Conservation (phyloP, 2,113 vertebrate genomes). For the Perccottus glenii region DNA sequence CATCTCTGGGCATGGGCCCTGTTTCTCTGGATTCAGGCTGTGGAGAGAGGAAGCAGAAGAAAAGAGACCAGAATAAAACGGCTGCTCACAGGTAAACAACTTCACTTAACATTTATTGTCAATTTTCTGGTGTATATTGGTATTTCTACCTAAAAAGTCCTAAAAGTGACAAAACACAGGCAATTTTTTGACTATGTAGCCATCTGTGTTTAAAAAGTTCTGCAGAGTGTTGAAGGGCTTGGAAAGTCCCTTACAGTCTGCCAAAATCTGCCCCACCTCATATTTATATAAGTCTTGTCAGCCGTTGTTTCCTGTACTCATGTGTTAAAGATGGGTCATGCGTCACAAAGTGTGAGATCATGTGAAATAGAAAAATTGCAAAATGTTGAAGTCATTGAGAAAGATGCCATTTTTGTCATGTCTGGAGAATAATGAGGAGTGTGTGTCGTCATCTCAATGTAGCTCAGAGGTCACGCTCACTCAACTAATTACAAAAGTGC, state of each 20-base stretch:
- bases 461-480: conserved; percentile 23
- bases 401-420: background rate
- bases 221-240: conserved; percentile 36
- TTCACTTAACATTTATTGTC: background rate
- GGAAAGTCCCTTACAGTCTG: conserved; percentile 62
- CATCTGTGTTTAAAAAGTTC: conserved; percentile 32
- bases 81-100: conserved; percentile 85
- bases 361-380: background rate
- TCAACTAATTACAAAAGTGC: conserved; percentile 33
- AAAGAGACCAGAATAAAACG: conserved; percentile 93
- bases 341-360: background rate
- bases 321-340: conserved; percentile 4
- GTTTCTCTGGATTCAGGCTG: conserved; percentile 46
- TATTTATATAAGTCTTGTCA: conserved; percentile 25
- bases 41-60: conserved; percentile 90
- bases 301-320: conserved; percentile 6
- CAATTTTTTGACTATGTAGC: too few relatives aligned
- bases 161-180: background rate
- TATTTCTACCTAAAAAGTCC: background rate
- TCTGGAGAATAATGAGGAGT: background rate
- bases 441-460: conserved; percentile 6
- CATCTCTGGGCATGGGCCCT: conserved; percentile 62
- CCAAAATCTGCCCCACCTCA: conserved; percentile 65
- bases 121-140: background rate
- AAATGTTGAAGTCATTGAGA: conserved; percentile 6